Evolutionary conservation across 1,140 invertebrate species (phyloP).

Genomic region (Rhynchophorus ferrugineus): DNA sequence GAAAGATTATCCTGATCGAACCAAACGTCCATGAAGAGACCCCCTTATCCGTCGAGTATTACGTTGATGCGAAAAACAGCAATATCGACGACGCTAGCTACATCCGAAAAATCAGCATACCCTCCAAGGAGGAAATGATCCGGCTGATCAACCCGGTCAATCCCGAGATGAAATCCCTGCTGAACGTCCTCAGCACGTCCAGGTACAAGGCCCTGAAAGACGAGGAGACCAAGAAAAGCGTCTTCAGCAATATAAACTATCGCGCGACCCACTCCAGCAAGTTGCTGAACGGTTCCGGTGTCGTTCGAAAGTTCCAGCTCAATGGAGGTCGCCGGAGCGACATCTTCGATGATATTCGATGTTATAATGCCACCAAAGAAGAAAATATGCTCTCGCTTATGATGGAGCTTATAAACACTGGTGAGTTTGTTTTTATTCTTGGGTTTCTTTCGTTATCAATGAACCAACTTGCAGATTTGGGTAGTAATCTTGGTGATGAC

Average conservation of each 20-base stretch:
- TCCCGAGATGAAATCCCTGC: constrained; percentile 23
- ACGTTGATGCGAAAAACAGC: too few species aligned
- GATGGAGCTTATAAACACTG: constrained; percentile 26
- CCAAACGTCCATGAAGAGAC: not conserved
- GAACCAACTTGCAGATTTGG: constrained; percentile 15
- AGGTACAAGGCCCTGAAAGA: constrained; percentile 21
- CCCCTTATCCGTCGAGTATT: too few species aligned
- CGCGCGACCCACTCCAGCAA: constrained; percentile 17
- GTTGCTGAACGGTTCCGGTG: constrained; percentile 14
- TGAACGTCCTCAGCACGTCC: constrained; percentile 24
- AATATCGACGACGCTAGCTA: too few species aligned
- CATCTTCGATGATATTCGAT: constrained; percentile 14
- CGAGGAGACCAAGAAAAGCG: constrained; percentile 12
- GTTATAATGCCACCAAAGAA: constrained; percentile 24
- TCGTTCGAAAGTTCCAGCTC: constrained; percentile 8
- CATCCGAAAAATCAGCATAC: constrained; percentile 15
- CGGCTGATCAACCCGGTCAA: constrained; percentile 27
- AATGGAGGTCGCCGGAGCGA: constrained; percentile 6
- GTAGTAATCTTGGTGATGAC: constrained; percentile 16
- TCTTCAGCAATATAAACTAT: constrained; percentile 19
- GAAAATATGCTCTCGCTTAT: constrained; percentile 27
- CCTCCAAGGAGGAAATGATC: constrained; percentile 24
- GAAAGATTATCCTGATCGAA: not conserved
- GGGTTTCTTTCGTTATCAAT: too few species aligned
- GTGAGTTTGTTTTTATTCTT: constrained; percentile 3